Evolutionary conservation across 2,888 invertebrate species (phyloP), one percentile per base, ranked within the genome.

Genomic region (Octodonta nipae): DNA sequence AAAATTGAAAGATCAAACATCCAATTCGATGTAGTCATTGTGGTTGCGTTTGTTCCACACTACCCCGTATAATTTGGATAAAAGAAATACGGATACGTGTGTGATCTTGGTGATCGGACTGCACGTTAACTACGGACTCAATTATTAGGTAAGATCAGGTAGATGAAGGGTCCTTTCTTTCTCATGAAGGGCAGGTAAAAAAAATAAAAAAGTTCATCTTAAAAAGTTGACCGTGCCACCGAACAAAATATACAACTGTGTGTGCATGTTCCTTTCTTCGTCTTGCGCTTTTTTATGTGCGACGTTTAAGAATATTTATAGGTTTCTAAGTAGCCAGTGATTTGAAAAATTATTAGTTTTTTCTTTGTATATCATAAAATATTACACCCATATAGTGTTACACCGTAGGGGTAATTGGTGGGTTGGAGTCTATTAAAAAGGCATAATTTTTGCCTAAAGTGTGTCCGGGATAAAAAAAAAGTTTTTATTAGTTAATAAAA

Each of bases 111-210:
- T 40, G 36, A 40, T 40, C 40, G 40, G 40, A 40, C 40, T 37
- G 37, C 38, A 37, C 34, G 36, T 43, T 41, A 36, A 41, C 41
- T 41, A 32, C 43, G 35, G 39, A 37, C 46, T 44, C 47, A 50
- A 52, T 52, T 52, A 52, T 52, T 52, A 51, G 50, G 50, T 46
- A 48, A 49, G 49, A 49, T 49, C 52, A 51, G 52, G 52, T 51
- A 51, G 52, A 47, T 44, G 40, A 36, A 41, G 41, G 43, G 41
- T 36, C 43, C 44, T 47, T 48, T 49, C 45, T 41, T 34, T 41
- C 37, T 41, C 37, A 38, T 40, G 40, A 36, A 34, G 32, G 32
- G 39, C 50, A 49, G 50, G 50, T 50, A 50, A 45, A 50, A 50
- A 51, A 51, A 43, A 33, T 31, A 30, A 15, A 13, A 34, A 30